Base-by-base conservation (phyloP, 2,888 invertebrate genomes). In the Stenolophus ochropezus region DNA sequence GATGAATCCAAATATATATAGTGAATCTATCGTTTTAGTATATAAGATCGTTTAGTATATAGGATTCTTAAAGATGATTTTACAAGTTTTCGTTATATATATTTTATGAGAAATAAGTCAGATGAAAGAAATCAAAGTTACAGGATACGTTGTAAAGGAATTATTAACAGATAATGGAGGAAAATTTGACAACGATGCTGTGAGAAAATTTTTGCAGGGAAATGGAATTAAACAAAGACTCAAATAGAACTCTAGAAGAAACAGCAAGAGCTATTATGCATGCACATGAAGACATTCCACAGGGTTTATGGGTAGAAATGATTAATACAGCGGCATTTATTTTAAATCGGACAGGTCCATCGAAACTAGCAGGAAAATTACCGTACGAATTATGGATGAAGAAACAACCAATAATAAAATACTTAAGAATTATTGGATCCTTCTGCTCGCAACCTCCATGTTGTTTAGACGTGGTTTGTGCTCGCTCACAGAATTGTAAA, bases 351-450 rank as follows among this genome's bases (percentile, higher is more conserved):
- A 84, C 84, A 11, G 84, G 84, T n/a, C 83, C 83, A 53, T 84
- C 85, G n/a, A 81, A 75, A 23, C 65, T 83, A 65, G 21, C 58
- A 27, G 84, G 82, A 14, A 84, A 81, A 71, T 84, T 83, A 23
- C 85, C 85, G 6, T 84, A 82, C 49, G 85, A 86, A 81, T 27
- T 85, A 18, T 85, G 84, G 84, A 83, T 83, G 33, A 83, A 83
- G 14, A 83, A 82, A 74, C 81, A 82, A 74, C 82, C 84, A 1
- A 82, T 74, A 21, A 71, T 85, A 20, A 42, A 78, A 47, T 83
- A 84, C 82, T 74, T 85, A 18, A 69, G 84, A 16, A 81, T 85
- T 4, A 82, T 86, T 23, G 85, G 84, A 20, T 84, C 82, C n/a
- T 33, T 33, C 33, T 8, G 33, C 33, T 33, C 33, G 33, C 33